Base-by-base conservation (phyloP, 2,888 invertebrate species). In the Julus scandinavius region DNA sequence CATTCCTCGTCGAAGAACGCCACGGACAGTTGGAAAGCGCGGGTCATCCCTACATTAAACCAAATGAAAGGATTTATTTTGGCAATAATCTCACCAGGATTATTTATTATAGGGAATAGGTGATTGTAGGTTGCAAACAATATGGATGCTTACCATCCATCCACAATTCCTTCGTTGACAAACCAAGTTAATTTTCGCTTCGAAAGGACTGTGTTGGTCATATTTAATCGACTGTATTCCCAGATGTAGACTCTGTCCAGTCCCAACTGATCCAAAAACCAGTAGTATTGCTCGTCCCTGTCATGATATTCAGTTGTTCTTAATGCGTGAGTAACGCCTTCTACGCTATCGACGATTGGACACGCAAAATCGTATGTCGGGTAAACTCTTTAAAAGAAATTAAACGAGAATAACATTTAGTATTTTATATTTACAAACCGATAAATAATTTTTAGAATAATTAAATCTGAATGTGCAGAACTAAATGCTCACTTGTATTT, bases 341-440 rank as follows among this genome's bases (percentile, higher is more conserved):
- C 99, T 87, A 99, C 94, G 20, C 98, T 96, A 93, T 99, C 99
- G 87, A 99, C 99, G 91, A 99, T 98, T 0, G 99, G 99, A 92
- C 99, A 99, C 0, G 99, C 99, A 93, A 99, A 99, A 93, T 99
- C 99, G 92, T 99, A 99, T 0, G 99, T 99, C 40, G 99, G 99
- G 93, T 99, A 99, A 0, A 98, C 99, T 91, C 98, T 98, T 92
- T 38, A 93, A 92, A 29, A 29, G 29, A 29, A 29, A 29, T 29
- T 29, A 29, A 29, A 29, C 29, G 29, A 29, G 29, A 29, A 29
- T 29, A 29, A 29, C 29, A 29, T 29, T 29, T 29, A 29, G 29
- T 29, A 29, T 29, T 29, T 29, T 29, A 29, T 29, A 29, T 29
- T 29, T 29, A 29, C 29, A 29, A 29, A 1, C 29, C 1, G 29